Evolutionary conservation across 2,888 invertebrate species (phyloP), one percentile per base, ranked within the genome.

Genomic region (Sturmia bella): DNA sequence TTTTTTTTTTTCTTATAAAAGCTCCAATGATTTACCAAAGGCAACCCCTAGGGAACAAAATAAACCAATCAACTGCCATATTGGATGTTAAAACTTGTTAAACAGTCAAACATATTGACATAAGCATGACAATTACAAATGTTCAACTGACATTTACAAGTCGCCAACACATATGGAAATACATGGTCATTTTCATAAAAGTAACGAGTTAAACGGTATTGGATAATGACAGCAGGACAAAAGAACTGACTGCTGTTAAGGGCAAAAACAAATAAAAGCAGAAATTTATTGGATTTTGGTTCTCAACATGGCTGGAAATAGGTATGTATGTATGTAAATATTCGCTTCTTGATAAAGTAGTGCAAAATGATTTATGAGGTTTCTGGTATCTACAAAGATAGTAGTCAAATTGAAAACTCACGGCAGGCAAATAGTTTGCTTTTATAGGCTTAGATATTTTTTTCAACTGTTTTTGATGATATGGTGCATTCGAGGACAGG

Each of bases 141-240:
- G 72, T 66, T 57, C 21, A 64, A 50, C 21, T 78, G 72, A 72
- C 78, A 78, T 64, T 72, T 57, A 66, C 78, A 78, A 64, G 70
- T 72, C 64, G 17, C 32, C 9, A 61, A 13, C 27, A 54, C 37
- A 59, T 50, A n/a, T 12, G 12, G 13, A 17, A 4, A 39, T 17
- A 74, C 3, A 21, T 6, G 13, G 7, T 11, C 43, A 37, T 37
- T 50, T 7, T 5, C 27, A 3, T 11, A 15, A 50, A 32, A 17
- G 32, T n/a, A 15, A 6, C 17, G 32, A 19, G 2, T 48, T 13
- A 19, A 48, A 61, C 15, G 7, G 24, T 9, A 17, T 27, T 17
- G n/a, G 11, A 15, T n/a, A 52, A 5, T 73, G 52, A 63, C 43
- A 63, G 63, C 17, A 32, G 15, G 43, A 54, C 63, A 63, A 54